phyloP scores from a whole-genome alignment of 2,888 invertebrate species.

The Athalia circularis region DNA sequence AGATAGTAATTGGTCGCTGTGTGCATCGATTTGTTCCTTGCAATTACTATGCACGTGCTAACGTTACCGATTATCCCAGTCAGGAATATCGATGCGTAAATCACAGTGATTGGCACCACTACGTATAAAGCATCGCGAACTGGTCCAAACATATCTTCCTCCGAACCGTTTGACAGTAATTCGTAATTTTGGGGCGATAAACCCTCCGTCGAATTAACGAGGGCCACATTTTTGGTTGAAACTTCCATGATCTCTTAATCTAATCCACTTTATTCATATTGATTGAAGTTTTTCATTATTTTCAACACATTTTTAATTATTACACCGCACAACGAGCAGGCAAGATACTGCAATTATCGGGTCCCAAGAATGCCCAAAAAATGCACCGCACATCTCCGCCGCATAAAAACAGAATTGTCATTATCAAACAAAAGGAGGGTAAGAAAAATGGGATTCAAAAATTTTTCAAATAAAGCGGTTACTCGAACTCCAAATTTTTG shows the following conservation, averaged over 20 bases:
- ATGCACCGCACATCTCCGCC: background rate
- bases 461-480: too few relatives aligned
- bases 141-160: conserved; percentile 51
- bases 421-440: too few relatives aligned
- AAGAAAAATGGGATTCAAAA: too few relatives aligned
- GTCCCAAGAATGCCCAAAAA: too few relatives aligned
- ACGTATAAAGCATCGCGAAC: conserved; percentile 72
- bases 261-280: background rate
- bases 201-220: conserved; percentile 5
- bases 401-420: background rate
- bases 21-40: conserved; percentile 80
- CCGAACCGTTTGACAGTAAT: background rate
- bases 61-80: conserved; percentile 79
- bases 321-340: too few relatives aligned
- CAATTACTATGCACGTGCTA: conserved; percentile 80
- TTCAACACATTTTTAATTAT: background rate
- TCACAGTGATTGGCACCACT: conserved; percentile 75
- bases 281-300: background rate
- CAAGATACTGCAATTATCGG: too few relatives aligned
- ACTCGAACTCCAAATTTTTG: too few relatives aligned
- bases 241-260: background rate
- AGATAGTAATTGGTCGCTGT: conserved; percentile 82
- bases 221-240: background rate
- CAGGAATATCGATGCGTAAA: conserved; percentile 77
- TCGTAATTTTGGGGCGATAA: background rate